These are phyloP conservation scores for Eilema sororculum DNA, from an alignment of 2,888 invertebrate genomes.

Conservation along the genomic window DNA sequence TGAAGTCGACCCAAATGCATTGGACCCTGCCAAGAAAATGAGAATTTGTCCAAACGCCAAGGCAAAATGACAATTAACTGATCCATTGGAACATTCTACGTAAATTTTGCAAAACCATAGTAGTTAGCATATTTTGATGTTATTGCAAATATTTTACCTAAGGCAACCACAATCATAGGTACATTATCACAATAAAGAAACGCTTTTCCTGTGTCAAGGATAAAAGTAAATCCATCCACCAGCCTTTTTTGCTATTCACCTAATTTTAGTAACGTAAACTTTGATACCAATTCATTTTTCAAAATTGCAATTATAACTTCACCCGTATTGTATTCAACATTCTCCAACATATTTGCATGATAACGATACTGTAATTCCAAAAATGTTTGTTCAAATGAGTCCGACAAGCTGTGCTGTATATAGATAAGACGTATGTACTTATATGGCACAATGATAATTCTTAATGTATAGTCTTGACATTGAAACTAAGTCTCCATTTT, in stretches of 20 bases:
- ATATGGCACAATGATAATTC: constrained; percentile 8
- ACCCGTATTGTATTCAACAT: background rate
- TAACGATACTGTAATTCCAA: constrained; percentile 10
- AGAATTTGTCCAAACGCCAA: background rate
- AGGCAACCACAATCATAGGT: too few species aligned
- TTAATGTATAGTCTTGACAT: constrained; percentile 9
- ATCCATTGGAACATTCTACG: background rate
- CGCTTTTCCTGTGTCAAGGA: background rate
- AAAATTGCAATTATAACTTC: background rate
- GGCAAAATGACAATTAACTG: background rate
- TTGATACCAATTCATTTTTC: background rate
- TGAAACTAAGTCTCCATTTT: constrained; percentile 11
- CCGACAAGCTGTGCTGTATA: constrained; percentile 14
- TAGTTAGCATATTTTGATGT: too few species aligned
- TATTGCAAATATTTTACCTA: too few species aligned
- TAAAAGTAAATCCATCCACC: background rate
- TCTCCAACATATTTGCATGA: constrained; percentile 2
- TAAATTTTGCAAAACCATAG: background rate
- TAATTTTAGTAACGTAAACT: background rate
- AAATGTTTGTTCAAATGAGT: constrained; percentile 17
- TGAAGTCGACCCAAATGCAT: background rate
- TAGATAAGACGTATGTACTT: constrained; percentile 15
- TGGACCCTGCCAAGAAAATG: background rate
- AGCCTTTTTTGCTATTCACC: background rate
- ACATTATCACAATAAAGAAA: background rate